Base-by-base conservation (phyloP, 2,888 invertebrate genomes). In the Druceiella hillmani region DNA sequence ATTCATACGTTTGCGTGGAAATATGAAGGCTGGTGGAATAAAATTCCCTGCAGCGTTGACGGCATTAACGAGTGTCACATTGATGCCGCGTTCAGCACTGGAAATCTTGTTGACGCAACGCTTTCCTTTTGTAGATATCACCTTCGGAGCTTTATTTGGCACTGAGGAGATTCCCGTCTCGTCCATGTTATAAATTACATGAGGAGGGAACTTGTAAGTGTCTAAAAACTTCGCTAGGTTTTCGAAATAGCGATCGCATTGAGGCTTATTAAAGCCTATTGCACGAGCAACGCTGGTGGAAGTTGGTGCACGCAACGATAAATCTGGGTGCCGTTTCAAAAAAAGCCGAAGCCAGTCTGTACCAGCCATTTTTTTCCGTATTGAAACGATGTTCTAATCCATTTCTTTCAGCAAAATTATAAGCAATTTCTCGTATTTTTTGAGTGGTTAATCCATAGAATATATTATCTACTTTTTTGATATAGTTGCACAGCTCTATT, bases 1-100 rank as follows among this genome's bases (percentile, higher is more conserved):
- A 17, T 55, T 55, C 49, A 53, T 51, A 25, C 55, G 51, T 39
- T 56, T 53, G 3, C 56, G 33, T 1, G 50, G 49, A 45, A 57
- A 61, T 36, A 61, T 54, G 10, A 59, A 43, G 7, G 53, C 36
- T 6, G 58, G 58, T 4, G 58, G 56, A 7, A 60, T n/a, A n/a
- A n/a, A n/a, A n/a, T n/a, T n/a, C n/a, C n/a, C n/a, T n/a, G n/a
- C n/a, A n/a, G n/a, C n/a, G n/a, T n/a, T n/a, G n/a, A n/a, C n/a
- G n/a, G 41, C 41, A 38, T 9, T 17, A 3, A 44, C 39, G 5
- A 43, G 30, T n/a, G 43, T 46, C 4, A 50, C 29, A 14, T 31
- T 49, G 24, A 34, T 32, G 4, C 49, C 52, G 37, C 49, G 29
- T 31, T 52, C 52, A 14, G 44, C 50, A 39, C 38, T 34, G 3